A percentile compares a stretch with the other conserved stretches of the same genome.
These are phyloP conservation scores for Aptenodytes forsteri DNA, from an alignment of 2,113 vertebrate species.

Conservation along the genomic window DNA sequence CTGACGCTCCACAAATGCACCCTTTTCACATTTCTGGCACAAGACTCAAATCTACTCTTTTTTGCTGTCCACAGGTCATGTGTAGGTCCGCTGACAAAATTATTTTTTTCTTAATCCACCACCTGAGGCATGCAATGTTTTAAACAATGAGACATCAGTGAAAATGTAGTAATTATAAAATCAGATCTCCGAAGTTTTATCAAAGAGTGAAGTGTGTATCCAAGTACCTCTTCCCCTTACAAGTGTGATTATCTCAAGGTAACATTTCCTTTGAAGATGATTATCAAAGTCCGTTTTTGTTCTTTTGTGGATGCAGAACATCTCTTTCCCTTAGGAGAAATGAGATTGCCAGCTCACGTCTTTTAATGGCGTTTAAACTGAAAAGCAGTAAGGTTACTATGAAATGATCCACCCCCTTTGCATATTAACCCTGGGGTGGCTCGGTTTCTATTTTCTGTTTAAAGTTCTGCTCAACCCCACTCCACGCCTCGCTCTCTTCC, in stretches of 20 bases:
- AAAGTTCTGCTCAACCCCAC: conserved; percentile 31
- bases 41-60: not conserved
- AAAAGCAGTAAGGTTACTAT: conserved; percentile 44
- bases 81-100: not conserved
- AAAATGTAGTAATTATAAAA: conserved; percentile 32
- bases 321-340: conserved; percentile 46
- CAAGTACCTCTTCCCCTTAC: conserved; percentile 11
- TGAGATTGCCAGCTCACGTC: conserved; percentile 6
- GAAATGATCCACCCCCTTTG: conserved; percentile 17
- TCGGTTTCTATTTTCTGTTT: conserved; percentile 64
- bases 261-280: conserved; percentile 42
- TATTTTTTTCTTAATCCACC: not conserved
- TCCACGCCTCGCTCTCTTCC: conserved; percentile 27
- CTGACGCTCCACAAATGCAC: conserved; percentile 6
- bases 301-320: not conserved
- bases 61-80: not conserved
- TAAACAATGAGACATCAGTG: not conserved
- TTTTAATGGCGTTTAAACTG: conserved; percentile 40
- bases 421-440: conserved; percentile 49
- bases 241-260: conserved; percentile 25
- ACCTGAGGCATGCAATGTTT: not conserved
- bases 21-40: not conserved
- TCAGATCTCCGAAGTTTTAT: conserved; percentile 25
- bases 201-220: not conserved
- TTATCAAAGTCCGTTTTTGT: conserved; percentile 31